These are phyloP conservation scores for Eurypyga helias DNA, from an alignment of 2,113 vertebrate species.

Conservation along the genomic window DNA sequence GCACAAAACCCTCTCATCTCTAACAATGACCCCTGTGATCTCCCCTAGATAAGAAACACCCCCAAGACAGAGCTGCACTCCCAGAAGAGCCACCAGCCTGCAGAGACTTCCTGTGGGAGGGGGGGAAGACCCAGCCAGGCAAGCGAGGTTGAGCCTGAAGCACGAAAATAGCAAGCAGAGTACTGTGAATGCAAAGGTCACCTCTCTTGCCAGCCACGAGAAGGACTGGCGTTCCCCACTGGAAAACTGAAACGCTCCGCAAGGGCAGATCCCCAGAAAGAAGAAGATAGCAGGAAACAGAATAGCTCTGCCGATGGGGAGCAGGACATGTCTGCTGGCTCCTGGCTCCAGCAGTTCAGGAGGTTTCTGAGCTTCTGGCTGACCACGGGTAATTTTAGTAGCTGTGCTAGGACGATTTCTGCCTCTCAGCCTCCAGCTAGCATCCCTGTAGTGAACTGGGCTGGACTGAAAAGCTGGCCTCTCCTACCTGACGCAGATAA, in stretches of 20 bases:
- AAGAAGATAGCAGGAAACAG: not conserved
- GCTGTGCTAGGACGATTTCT: not conserved
- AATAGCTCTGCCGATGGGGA: not conserved
- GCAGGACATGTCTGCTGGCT: not conserved
- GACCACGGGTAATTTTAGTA: not conserved
- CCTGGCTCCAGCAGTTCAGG: not conserved
- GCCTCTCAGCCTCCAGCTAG: not conserved
- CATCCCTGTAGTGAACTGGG: not conserved
- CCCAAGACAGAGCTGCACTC: not conserved
- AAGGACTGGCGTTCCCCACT: not conserved
- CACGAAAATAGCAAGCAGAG: not conserved
- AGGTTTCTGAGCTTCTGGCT: not conserved
- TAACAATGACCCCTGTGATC: not conserved
- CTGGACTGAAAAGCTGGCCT: conserved; percentile 35
- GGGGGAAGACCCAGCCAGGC: not conserved
- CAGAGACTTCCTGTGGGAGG: not conserved
- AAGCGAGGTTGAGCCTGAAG: not conserved
- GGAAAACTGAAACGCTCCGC: not conserved
- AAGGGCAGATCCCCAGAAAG: not conserved
- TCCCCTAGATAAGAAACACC: not conserved
- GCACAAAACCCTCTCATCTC: not conserved
- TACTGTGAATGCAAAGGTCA: conserved; percentile 36
- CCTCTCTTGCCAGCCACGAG: not conserved
- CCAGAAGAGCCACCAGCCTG: not conserved
- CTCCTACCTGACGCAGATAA: conserved; percentile 61